Base-by-base conservation (phyloP, 2,797 vertebrate genomes). In the Perdix hodgsoniae region DNA sequence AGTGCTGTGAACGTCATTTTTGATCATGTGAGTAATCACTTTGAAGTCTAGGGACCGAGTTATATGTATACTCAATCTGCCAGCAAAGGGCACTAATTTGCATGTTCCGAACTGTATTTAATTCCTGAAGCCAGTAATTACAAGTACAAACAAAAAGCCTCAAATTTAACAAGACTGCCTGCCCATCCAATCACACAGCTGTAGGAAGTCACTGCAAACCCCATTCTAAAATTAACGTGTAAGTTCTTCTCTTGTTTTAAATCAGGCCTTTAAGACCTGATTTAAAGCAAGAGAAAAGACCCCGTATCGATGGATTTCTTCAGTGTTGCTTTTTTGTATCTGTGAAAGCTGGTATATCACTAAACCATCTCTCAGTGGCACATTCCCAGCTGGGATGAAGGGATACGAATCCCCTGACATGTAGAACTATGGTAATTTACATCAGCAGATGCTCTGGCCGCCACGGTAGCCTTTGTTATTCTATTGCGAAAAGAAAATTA, bases 271-370 rank as follows among this genome's bases (percentile, higher is more conserved):
- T 44, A 88, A 56, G 21, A n/a, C n/a, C n/a, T n/a, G n/a, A n/a
- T n/a, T n/a, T n/a, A n/a, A n/a, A n/a, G n/a, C n/a, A n/a, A n/a
- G n/a, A n/a, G n/a, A n/a, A n/a, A n/a, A n/a, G n/a, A 22, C 5
- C 14, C 3, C 15, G 4, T 7, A 63, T 31, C 0, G 0, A 79
- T 3, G 19, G 7, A 2, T 17, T 63, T 54, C 83, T 81, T 64
- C 29, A 72, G 52, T 23, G 6, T 33, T 74, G 23, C 5, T 69
- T 67, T 83, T 50, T 69, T 22, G 7, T 67, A 33, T 89, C 44
- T 22, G 33, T 78, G 29, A 22, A 1, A 37, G 19, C 5, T 76
- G 6, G 14, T 42, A 79, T 54, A 81, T 72, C 60, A 75, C 54
- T n/a, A 50, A 87, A 33, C 26, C 45, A 5, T 44, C 65, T 74